These are phyloP conservation scores for Centruroides vittatus DNA, from an alignment of 1,140 invertebrate genomes.

Conservation along the genomic window DNA sequence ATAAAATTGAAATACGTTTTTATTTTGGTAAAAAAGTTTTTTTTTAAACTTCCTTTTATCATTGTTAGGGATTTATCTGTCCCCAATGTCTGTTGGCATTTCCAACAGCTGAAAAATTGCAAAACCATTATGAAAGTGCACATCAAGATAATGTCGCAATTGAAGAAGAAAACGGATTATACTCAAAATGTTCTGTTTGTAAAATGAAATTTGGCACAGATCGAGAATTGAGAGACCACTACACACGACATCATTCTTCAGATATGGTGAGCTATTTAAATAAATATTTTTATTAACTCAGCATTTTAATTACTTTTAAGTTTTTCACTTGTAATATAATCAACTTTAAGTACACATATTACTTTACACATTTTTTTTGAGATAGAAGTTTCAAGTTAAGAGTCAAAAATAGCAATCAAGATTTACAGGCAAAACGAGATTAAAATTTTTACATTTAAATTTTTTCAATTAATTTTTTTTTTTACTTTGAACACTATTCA, in stretches of 20 bases:
- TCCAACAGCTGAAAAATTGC: slow-evolving; percentile 25
- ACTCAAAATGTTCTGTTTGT: slow-evolving; percentile 11
- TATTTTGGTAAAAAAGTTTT: no score
- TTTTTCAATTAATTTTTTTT: no score
- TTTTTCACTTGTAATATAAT: no score
- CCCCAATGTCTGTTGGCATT: slow-evolving; percentile 30
- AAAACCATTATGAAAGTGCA: slow-evolving; percentile 25
- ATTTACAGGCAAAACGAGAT: no score
- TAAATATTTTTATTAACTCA: slow-evolving; percentile 1
- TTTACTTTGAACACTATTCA: no score
- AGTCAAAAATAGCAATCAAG: no score
- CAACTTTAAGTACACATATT: no score
- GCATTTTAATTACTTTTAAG: no score
- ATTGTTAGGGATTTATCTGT: slow-evolving; percentile 31
- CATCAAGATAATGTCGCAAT: slow-evolving; percentile 13
- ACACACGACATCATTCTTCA: slow-evolving; percentile 19
- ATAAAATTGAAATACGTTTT: no score
- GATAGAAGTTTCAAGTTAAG: no score
- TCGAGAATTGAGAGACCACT: slow-evolving; percentile 18
- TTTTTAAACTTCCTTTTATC: background rate
- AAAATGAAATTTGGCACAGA: slow-evolving; percentile 14
- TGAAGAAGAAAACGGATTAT: background rate
- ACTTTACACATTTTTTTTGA: no score
- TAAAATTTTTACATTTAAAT: no score
- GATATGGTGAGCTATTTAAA: slow-evolving; percentile 13